Evolutionary conservation across 1,140 invertebrate species (phyloP).

Genomic region (Aricia agestis): DNA sequence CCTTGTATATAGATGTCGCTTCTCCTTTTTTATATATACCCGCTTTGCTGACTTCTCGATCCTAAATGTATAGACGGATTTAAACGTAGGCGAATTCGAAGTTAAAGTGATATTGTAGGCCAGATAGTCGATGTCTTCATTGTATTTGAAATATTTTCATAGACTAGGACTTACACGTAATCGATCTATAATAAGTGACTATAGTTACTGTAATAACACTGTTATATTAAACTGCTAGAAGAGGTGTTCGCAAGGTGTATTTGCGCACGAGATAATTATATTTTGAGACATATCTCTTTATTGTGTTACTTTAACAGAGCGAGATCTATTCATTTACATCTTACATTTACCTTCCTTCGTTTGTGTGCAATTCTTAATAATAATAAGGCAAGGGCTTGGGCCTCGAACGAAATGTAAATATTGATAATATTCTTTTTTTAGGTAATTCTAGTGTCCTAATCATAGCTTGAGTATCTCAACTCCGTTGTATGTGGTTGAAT

Average conservation of each 20-base stretch:
- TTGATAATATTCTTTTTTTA: slow-evolving; percentile 55
- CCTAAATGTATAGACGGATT: slow-evolving; percentile 40
- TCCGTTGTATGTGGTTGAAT: slow-evolving; percentile 48
- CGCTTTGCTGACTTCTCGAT: slow-evolving; percentile 23
- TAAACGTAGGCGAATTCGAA: slow-evolving; percentile 36
- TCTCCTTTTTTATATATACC: slow-evolving; percentile 22
- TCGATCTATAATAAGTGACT: slow-evolving; percentile 31
- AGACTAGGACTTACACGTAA: slow-evolving; percentile 39
- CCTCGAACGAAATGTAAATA: slow-evolving; percentile 57
- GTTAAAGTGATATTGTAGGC: slow-evolving; percentile 54
- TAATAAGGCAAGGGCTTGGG: slow-evolving; percentile 15
- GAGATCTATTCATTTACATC: not conserved
- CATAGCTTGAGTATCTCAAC: slow-evolving; percentile 58
- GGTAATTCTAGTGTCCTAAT: slow-evolving; percentile 51
- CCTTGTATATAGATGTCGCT: slow-evolving; percentile 57
- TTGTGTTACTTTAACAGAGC: slow-evolving; percentile 1
- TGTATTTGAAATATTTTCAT: slow-evolving; percentile 67
- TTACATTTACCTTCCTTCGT: not conserved
- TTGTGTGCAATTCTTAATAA: slow-evolving; percentile 15
- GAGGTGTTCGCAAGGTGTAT: not conserved
- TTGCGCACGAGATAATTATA: slow-evolving; percentile 9
- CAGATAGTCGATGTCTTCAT: slow-evolving; percentile 63
- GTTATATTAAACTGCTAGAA: slow-evolving; percentile 4
- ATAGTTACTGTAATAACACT: slow-evolving; percentile 15
- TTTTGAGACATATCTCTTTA: slow-evolving; percentile 8